A percentile compares a stretch with the other conserved stretches of the same genome.
Conservation (phyloP, 2,113 vertebrate species). For the Struthio camelus region DNA sequence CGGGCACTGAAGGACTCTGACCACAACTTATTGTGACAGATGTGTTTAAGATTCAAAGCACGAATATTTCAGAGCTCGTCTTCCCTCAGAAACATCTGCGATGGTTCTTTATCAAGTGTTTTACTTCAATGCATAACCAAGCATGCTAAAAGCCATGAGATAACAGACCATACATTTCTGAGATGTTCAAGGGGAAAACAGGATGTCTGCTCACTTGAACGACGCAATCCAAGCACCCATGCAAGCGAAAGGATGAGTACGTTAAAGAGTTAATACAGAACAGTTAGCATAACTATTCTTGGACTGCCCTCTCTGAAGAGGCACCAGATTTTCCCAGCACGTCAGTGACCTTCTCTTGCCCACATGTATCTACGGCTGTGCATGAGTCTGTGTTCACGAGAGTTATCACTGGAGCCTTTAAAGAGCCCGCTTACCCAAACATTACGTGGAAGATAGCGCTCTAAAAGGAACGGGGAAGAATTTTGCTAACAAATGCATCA, state of each 20-base stretch:
- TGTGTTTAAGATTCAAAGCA: background rate
- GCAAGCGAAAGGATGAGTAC: background rate
- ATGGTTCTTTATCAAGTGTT: background rate
- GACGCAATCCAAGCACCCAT: background rate
- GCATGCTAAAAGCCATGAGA: background rate
- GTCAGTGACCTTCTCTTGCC: background rate
- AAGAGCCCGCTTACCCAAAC: constrained; percentile 6
- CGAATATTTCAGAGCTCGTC: background rate
- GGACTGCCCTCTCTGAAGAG: background rate
- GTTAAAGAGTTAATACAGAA: background rate
- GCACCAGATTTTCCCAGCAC: constrained; percentile 21
- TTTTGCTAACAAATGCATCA: background rate
- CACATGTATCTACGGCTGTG: background rate
- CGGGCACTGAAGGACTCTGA: background rate
- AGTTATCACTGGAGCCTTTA: background rate
- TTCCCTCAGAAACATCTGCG: background rate
- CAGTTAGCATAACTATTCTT: background rate
- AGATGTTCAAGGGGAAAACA: background rate
- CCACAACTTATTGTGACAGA: background rate
- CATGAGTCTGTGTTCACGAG: background rate
- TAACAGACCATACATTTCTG: background rate
- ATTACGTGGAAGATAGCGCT: background rate
- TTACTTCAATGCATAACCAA: background rate
- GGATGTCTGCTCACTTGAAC: background rate
- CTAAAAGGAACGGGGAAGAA: background rate